These are phyloP conservation scores for Paguma larvata DNA, from an alignment of 2,797 vertebrate genomes.

Conservation along the genomic window DNA sequence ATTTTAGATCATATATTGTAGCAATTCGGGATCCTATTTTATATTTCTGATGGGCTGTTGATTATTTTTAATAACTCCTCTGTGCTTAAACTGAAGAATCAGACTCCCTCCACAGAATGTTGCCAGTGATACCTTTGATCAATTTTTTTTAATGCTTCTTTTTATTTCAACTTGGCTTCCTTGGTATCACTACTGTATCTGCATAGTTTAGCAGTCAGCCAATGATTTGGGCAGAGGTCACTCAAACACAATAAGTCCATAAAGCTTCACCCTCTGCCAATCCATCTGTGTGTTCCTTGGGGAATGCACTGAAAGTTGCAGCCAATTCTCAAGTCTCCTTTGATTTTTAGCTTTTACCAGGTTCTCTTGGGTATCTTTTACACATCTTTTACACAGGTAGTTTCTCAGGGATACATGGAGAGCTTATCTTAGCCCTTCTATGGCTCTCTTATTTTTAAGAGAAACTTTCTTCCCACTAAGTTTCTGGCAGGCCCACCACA, in stretches of 20 bases:
- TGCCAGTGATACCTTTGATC: neutral
- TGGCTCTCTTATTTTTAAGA: slow-evolving; percentile 19
- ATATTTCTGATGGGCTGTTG: slow-evolving; percentile 15
- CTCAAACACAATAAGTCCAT: neutral
- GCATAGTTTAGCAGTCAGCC: neutral
- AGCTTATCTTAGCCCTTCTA: neutral
- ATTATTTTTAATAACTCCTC: slow-evolving; percentile 42
- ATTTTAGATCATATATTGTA: neutral
- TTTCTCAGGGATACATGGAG: neutral
- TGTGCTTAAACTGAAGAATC: neutral
- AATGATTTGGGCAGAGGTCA: neutral
- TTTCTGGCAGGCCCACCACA: neutral
- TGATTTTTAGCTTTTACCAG: slow-evolving; percentile 5
- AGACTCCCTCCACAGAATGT: neutral
- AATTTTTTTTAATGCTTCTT: neutral
- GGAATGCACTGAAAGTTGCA: neutral
- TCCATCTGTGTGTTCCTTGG: neutral
- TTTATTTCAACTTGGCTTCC: slow-evolving; percentile 13
- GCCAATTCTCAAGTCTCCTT: neutral
- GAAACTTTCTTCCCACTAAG: neutral
- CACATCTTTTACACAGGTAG: neutral
- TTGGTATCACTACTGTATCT: neutral
- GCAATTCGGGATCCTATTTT: neutral
- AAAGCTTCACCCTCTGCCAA: neutral
- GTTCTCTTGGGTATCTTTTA: neutral